Evolutionary conservation across 2,113 vertebrate genomes (phyloP).

Genomic region (Zosterops borbonicus): DNA sequence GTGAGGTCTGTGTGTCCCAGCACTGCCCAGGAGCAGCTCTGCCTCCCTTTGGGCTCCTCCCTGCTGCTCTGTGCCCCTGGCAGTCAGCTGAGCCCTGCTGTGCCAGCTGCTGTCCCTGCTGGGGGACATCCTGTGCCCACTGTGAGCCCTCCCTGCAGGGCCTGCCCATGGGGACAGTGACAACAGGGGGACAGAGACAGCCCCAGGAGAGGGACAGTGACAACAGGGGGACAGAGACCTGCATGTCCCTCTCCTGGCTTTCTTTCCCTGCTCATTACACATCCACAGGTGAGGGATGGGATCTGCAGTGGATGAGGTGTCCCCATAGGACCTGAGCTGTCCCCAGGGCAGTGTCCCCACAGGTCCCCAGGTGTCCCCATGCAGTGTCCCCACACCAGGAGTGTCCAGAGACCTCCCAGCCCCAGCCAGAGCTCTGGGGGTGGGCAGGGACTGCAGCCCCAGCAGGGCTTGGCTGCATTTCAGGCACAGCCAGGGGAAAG

Average conservation of each 20-base stretch:
- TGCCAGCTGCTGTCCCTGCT: neutral
- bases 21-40: neutral
- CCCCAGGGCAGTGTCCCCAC: neutral
- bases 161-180: too few species aligned
- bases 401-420: neutral
- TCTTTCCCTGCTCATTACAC: accelerated
- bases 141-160: neutral
- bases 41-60: neutral
- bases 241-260: accelerated
- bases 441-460: neutral
- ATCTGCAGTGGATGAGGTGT: accelerated
- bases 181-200: too few species aligned
- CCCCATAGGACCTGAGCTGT: neutral
- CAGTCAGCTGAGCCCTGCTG: neutral
- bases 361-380: too few species aligned
- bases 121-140: too few species aligned
- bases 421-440: neutral
- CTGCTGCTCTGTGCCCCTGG: accelerated
- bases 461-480: neutral
- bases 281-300: accelerated
- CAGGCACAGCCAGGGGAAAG: neutral
- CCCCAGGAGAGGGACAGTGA: too few species aligned
- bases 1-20: too few species aligned
- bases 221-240: too few species aligned
- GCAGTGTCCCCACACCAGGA: neutral